Evolutionary conservation across 2,888 invertebrate species (phyloP), one percentile per base, ranked within the genome.

Genomic region (Spodoptera littoralis): DNA sequence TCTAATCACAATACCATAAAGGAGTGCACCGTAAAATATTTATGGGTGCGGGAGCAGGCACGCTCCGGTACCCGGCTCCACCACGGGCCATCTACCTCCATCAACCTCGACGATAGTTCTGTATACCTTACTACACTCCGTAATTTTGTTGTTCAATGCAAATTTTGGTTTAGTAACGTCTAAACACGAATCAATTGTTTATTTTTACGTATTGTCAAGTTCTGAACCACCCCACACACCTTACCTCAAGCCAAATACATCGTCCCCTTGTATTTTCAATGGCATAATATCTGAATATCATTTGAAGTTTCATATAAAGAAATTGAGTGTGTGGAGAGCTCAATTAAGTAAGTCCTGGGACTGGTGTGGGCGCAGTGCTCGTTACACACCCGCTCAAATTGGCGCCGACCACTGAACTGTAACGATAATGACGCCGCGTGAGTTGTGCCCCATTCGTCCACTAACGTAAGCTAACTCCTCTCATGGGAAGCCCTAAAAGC

Each of bases 1-100:
- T 90, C 90, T 90, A 89, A 90, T 90, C 90, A 89, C 87, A 90
- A 88, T 89, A 86, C 87, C 85, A 87, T 91, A 88, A 90, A 90
- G 88, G 87, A 90, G 85, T 90, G 88, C 86, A 89, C 88, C 86
- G 90, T 92, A 91, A 91, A 91, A 91, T 91, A 92, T 92, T 91
- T 91, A 92, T 88, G 84, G 84, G 79, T 76, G 79, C 83, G 84
- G 88, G 87, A 88, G 85, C 89, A 84, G 88, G 88, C 88, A 88
- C 90, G 89, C 84, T 85, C 84, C 85, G 89, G 88, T 85, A 89
- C 89, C 82, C 80, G 81, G 79, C 82, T 82, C 79, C 79, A 83
- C 80, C 81, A 80, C 74, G 81, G 80, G 79, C 81, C 80, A 80
- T 80, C 81, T 81, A 80, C 83, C 83, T 82, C 76, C 79, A 81